These are phyloP conservation scores for Centropus bengalensis DNA, from an alignment of 2,113 vertebrate genomes.

Conservation along the genomic window DNA sequence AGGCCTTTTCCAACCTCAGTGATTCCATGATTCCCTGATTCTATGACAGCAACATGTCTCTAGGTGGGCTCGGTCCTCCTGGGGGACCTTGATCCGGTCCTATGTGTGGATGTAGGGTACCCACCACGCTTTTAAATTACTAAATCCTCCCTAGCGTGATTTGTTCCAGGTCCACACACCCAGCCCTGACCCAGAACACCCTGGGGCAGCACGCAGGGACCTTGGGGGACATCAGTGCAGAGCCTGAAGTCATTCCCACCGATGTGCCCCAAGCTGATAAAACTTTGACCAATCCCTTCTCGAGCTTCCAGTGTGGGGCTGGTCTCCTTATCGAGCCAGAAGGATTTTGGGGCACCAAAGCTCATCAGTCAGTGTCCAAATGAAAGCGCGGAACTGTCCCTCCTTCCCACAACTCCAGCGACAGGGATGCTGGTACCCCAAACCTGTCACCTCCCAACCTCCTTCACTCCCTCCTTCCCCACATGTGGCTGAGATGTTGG, in stretches of 20 bases:
- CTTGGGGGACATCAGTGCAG: background rate
- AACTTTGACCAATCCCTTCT: background rate
- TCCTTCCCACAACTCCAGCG: accelerated
- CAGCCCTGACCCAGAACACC: background rate
- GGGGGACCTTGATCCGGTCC: background rate
- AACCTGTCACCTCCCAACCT: background rate
- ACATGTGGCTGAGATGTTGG: accelerated
- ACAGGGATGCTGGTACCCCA: background rate
- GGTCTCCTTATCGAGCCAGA: accelerated
- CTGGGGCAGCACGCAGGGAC: background rate
- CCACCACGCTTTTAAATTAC: background rate
- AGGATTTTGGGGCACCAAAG: background rate
- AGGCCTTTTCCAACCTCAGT: no score
- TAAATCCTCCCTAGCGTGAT: background rate
- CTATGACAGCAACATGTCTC: background rate
- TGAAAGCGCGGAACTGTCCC: background rate
- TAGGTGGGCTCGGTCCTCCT: background rate
- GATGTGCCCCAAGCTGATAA: background rate
- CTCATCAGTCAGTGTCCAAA: background rate
- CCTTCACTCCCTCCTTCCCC: background rate
- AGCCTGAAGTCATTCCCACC: background rate
- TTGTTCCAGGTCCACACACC: background rate
- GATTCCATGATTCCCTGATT: no score
- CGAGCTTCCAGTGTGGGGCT: background rate
- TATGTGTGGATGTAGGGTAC: accelerated